phyloP scores from a whole-genome alignment of 1,140 invertebrate genomes.

The Brachionus angularis region DNA sequence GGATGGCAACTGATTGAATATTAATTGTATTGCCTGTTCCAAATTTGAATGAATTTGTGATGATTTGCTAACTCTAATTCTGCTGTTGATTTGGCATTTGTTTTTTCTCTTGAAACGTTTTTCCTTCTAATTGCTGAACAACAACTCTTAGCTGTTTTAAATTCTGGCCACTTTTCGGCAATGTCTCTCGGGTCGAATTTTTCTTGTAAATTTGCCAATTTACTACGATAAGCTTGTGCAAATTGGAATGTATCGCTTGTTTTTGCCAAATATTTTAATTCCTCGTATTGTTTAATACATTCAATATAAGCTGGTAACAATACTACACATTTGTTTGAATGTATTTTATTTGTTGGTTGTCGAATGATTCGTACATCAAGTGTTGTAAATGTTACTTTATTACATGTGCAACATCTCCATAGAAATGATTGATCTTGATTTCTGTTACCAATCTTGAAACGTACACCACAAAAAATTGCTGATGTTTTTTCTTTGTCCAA shows the following conservation, averaged over 20 bases:
- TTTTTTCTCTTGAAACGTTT: background rate
- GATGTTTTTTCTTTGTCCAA: too few species aligned
- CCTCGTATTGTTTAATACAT: background rate
- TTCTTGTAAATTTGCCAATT: background rate
- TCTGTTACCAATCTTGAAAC: too few species aligned
- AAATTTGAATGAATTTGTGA: constrained; percentile 6
- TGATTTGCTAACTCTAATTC: background rate
- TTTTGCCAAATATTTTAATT: background rate
- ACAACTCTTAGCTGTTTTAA: background rate
- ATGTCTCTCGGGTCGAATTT: background rate
- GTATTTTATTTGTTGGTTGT: background rate
- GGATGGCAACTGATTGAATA: background rate
- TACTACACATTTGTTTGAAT: background rate
- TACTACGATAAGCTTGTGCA: background rate
- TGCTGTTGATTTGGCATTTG: background rate
- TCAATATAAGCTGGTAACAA: background rate
- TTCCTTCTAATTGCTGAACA: background rate
- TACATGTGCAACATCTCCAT: too few species aligned
- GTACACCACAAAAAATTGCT: too few species aligned
- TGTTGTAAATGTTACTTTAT: background rate
- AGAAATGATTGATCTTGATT: too few species aligned
- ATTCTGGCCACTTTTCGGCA: background rate
- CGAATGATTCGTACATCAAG: background rate
- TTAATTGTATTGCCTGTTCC: constrained; percentile 3
- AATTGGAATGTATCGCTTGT: background rate